phyloP scores from a whole-genome alignment of 37 sponge, comb jelly and placozoan genomes.

The Geodia barretti region DNA sequence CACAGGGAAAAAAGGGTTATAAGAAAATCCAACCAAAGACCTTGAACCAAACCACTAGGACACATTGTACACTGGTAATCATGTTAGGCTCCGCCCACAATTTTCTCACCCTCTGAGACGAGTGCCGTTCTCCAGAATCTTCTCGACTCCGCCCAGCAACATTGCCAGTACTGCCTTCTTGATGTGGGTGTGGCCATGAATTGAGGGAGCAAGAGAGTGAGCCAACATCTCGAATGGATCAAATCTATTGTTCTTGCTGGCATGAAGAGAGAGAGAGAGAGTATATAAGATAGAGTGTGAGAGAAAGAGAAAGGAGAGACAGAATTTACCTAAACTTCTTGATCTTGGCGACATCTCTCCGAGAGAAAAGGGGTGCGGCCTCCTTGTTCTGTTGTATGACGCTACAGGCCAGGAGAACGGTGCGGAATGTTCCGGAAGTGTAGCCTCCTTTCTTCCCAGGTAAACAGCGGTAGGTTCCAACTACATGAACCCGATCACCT shows the following conservation, averaged over 20 bases:
- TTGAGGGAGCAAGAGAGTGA: constrained; percentile 95
- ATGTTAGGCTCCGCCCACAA: background rate
- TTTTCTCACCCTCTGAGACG: constrained; percentile 83
- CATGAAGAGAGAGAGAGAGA: background rate
- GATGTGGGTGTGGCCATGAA: constrained; percentile 92
- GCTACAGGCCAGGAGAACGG: constrained; percentile 87
- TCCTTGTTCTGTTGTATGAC: constrained; percentile 81
- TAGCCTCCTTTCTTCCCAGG: constrained; percentile 89
- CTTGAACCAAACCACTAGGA: too few relatives aligned
- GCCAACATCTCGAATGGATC: constrained; percentile 91
- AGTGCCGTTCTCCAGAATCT: constrained; percentile 92
- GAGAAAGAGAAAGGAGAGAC: background rate
- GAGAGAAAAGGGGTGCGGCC: constrained; percentile 78
- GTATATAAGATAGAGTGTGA: constrained; percentile 5
- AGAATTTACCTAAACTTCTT: constrained; percentile 49
- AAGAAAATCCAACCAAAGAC: too few relatives aligned
- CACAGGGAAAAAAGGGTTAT: too few relatives aligned
- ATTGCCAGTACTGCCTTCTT: constrained; percentile 94
- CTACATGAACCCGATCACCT: constrained; percentile 88
- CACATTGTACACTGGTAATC: too few relatives aligned
- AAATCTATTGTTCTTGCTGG: constrained; percentile 29
- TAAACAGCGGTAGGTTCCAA: constrained; percentile 92
- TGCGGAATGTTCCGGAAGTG: constrained; percentile 92
- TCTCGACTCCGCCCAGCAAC: constrained; percentile 98
- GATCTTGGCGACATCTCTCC: constrained; percentile 82